These are phyloP conservation scores for Phaetusa simplex DNA, from an alignment of 2,113 vertebrate species.

Conservation along the genomic window DNA sequence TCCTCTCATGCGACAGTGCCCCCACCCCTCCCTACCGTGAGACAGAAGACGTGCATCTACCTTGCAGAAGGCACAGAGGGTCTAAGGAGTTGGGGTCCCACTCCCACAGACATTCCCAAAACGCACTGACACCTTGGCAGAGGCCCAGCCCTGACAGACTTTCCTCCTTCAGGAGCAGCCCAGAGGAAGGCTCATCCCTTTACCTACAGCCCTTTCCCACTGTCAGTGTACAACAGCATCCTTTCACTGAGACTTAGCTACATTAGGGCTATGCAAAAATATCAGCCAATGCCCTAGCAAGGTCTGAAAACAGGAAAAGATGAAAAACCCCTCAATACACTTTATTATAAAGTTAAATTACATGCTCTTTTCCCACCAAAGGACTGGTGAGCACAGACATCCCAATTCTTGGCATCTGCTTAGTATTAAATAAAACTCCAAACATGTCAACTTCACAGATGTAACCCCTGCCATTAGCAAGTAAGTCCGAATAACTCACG, in stretches of 20 bases:
- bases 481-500: background rate
- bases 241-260: background rate
- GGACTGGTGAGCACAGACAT: background rate
- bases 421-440: background rate
- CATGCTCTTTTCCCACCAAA: background rate
- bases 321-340: background rate
- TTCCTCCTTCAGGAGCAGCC: background rate
- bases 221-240: accelerated
- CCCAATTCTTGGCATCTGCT: background rate
- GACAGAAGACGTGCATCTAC: background rate
- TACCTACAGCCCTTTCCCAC: background rate
- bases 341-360: background rate
- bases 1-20: background rate
- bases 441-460: background rate
- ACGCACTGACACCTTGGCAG: background rate
- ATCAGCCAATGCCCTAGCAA: background rate
- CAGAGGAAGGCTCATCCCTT: background rate
- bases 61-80: background rate
- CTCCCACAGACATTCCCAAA: background rate
- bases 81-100: background rate
- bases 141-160: background rate
- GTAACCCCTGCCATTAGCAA: background rate
- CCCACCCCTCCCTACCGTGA: background rate
- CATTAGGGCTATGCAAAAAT: background rate
- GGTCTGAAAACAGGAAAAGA: background rate